These are phyloP conservation scores for Eudyptes chrysolophus DNA, from an alignment of 2,113 vertebrate genomes.

Conservation along the genomic window DNA sequence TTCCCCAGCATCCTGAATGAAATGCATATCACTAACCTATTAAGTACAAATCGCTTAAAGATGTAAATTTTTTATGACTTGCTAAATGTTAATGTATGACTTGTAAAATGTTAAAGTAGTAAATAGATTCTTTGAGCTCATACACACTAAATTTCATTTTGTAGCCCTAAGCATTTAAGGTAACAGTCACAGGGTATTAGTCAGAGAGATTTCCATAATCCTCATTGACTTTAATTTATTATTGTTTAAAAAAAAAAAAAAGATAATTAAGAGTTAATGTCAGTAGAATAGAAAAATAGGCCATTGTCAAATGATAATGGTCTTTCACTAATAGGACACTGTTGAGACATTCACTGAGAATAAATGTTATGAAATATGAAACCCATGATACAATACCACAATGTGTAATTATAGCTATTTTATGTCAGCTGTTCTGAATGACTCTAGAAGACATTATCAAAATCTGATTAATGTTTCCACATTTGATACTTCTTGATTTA, in stretches of 20 bases:
- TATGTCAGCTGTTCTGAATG: conserved; percentile 19
- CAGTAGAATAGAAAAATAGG: conserved; percentile 25
- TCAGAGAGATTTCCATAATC: conserved; percentile 58
- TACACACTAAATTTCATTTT: conserved; percentile 70
- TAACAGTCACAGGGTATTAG: conserved; percentile 59
- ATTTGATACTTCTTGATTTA: conserved; percentile 47
- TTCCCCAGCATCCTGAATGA: background rate
- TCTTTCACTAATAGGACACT: background rate
- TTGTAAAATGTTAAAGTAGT: conserved; percentile 80
- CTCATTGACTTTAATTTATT: conserved; percentile 59
- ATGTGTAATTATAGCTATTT: conserved; percentile 41
- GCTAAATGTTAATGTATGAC: conserved; percentile 81
- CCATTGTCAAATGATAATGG: conserved; percentile 16
- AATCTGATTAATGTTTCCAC: conserved; percentile 32
- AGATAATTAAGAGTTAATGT: conserved; percentile 59
- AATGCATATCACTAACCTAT: conserved; percentile 69
- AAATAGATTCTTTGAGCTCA: conserved; percentile 72
- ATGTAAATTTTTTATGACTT: conserved; percentile 79
- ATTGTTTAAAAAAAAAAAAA: background rate
- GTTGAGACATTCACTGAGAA: conserved; percentile 29
- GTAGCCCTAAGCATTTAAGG: conserved; percentile 71
- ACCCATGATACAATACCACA: background rate
- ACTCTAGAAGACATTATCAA: conserved; percentile 29
- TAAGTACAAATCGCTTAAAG: conserved; percentile 77
- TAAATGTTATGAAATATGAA: conserved; percentile 67